phyloP scores from a whole-genome alignment of 64 coral and sea anemone species.

The Dendronephthya gigantea region DNA sequence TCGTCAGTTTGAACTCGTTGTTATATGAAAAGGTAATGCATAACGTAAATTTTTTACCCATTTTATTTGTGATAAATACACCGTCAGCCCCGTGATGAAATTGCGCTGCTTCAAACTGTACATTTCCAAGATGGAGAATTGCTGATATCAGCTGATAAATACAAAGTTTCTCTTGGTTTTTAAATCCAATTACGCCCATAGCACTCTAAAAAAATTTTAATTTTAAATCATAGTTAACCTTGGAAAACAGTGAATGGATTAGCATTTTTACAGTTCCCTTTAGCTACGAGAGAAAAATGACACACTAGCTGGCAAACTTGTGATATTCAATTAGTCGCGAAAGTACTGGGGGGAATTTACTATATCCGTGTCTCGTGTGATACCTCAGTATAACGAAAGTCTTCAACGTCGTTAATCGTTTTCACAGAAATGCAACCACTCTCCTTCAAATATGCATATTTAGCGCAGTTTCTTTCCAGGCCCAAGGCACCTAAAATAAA shows the following conservation, averaged over 20 bases:
- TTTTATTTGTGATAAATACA: conserved; percentile 52
- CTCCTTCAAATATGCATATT: conserved; percentile 73
- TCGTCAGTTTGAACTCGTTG: too few species aligned
- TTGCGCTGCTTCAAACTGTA: conserved; percentile 48
- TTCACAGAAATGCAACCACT: conserved; percentile 64
- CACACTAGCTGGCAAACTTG: too few species aligned
- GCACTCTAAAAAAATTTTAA: conserved; percentile 48
- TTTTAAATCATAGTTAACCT: neutral
- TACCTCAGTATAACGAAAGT: conserved; percentile 80
- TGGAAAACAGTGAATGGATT: too few species aligned
- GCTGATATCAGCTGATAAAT: conserved; percentile 81
- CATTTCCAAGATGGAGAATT: conserved; percentile 87
- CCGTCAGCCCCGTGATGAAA: conserved; percentile 57
- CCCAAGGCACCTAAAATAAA: conserved; percentile 38
- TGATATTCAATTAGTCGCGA: too few species aligned
- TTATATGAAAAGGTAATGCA: too few species aligned
- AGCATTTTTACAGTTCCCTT: too few species aligned
- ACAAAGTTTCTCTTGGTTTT: conserved; percentile 43
- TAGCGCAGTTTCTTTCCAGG: conserved; percentile 52
- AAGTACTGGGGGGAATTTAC: too few species aligned
- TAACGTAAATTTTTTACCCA: conserved; percentile 29
- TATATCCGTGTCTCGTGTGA: too few species aligned
- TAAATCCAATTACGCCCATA: conserved; percentile 84
- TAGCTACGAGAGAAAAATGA: too few species aligned
- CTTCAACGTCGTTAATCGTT: conserved; percentile 83